Evolutionary conservation across 2,888 invertebrate species (phyloP).

Genomic region (Torymus texanus): DNA sequence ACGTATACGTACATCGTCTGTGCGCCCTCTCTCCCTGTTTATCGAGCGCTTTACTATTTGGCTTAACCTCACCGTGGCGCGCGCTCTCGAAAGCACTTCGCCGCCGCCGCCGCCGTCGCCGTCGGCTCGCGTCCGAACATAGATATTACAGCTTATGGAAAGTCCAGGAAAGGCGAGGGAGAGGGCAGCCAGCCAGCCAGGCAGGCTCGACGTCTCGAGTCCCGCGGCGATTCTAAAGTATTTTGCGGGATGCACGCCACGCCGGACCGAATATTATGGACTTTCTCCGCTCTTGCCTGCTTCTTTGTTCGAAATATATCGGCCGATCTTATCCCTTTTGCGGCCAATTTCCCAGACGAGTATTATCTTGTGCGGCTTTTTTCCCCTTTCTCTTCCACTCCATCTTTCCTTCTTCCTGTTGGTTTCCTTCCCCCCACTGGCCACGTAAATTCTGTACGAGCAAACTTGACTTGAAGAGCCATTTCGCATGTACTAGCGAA

Average conservation of each 20-base stretch:
- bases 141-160: conserved; percentile 54
- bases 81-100: conserved; percentile 33
- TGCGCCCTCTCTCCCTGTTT: conserved; percentile 27
- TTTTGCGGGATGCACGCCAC: conserved; percentile 42
- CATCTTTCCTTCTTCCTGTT: conserved; percentile 1
- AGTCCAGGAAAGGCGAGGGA: conserved; percentile 11
- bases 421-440: background rate
- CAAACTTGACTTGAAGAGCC: too few relatives aligned
- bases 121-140: conserved; percentile 50
- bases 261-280: background rate
- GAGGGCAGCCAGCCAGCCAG: background rate
- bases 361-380: conserved; percentile 16
- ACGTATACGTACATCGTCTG: conserved; percentile 21
- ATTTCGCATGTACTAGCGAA: too few relatives aligned
- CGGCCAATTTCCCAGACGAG: conserved; percentile 41
- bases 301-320: conserved; percentile 4
- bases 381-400: background rate
- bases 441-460: too few relatives aligned
- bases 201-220: conserved; percentile 1
- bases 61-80: conserved; percentile 26
- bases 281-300: background rate
- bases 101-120: background rate
- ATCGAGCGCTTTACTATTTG: conserved; percentile 50
- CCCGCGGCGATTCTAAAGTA: conserved; percentile 48
- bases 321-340: conserved; percentile 31